Percentiles rank a stretch among this genome's conserved stretches.
phyloP scores from a whole-genome alignment of 2,113 vertebrate species.

The Pachypanchax playfairii region DNA sequence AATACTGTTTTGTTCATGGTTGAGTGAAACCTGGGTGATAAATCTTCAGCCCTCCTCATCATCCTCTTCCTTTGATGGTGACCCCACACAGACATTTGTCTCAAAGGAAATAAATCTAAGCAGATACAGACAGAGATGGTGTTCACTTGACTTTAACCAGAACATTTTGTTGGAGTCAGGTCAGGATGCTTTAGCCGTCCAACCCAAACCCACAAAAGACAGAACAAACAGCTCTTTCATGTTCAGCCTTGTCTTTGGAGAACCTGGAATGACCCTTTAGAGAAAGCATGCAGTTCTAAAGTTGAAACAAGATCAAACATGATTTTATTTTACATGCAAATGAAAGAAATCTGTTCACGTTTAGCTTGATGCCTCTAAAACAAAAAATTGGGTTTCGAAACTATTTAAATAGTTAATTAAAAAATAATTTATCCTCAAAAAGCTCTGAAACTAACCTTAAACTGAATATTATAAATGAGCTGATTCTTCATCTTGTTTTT shows the following conservation, averaged over 20 bases:
- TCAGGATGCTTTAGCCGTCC: constrained; percentile 7
- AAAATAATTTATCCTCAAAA: too few species aligned
- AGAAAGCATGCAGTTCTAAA: background rate
- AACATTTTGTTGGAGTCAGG: constrained; percentile 30
- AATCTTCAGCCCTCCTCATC: background rate
- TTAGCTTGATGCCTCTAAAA: background rate
- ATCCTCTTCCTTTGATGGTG: constrained; percentile 1
- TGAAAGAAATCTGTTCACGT: background rate
- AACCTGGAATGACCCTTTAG: background rate
- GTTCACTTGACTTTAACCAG: constrained; percentile 22
- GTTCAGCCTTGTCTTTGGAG: background rate
- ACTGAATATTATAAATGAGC: too few species aligned
- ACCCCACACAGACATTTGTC: constrained; percentile 14
- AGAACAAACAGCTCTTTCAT: constrained; percentile 26
- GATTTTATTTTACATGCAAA: background rate
- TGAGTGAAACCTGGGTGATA: constrained; percentile 8
- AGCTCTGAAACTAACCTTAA: too few species aligned
- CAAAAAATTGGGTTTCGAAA: too few species aligned
- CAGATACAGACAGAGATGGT: constrained; percentile 1
- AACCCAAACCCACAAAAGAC: constrained; percentile 27
- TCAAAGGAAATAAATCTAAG: constrained; percentile 18
- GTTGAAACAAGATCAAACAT: background rate
- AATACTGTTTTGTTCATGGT: background rate
- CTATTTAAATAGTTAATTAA: background rate
- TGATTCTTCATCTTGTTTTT: too few species aligned